Evolutionary conservation across 1,140 invertebrate genomes (phyloP).

Genomic region (Drosophila nannoptera): DNA sequence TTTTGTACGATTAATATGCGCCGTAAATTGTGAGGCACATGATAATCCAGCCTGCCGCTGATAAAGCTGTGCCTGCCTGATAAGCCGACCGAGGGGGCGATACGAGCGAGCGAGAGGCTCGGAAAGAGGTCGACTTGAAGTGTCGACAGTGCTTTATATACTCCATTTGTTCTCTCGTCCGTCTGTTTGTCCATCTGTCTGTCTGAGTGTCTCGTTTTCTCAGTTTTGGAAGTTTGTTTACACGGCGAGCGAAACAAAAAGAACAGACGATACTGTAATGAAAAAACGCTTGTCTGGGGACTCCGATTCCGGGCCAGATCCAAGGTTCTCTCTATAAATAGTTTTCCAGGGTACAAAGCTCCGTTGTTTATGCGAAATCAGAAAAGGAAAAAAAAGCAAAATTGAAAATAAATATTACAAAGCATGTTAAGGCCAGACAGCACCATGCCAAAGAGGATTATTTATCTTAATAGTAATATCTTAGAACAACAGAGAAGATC

Average conservation of each 20-base stretch:
- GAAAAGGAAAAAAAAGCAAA: background rate
- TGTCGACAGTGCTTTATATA: constrained; percentile 4
- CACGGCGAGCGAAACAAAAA: constrained; percentile 28
- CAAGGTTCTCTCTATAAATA: constrained; percentile 41
- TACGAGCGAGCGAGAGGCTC: constrained; percentile 4
- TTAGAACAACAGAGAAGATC: background rate
- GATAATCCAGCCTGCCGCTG: constrained; percentile 13
- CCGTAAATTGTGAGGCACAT: constrained; percentile 27
- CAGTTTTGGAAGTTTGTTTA: constrained; percentile 68
- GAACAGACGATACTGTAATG: constrained; percentile 9
- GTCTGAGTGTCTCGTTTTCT: constrained; percentile 15
- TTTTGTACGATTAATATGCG: constrained; percentile 25
- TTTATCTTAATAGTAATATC: background rate
- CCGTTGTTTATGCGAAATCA: constrained; percentile 13
- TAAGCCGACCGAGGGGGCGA: constrained; percentile 24
- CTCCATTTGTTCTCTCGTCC: background rate
- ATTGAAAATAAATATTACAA: constrained; percentile 8
- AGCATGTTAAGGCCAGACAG: constrained; percentile 7
- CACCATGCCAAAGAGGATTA: background rate
- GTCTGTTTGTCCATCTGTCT: background rate
- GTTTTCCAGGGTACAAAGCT: constrained; percentile 28
- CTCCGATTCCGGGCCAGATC: constrained; percentile 35
- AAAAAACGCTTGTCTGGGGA: constrained; percentile 10
- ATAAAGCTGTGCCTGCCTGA: constrained; percentile 59
- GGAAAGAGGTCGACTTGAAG: constrained; percentile 35